Percentiles rank a stretch among this genome's conserved stretches.
Conservation (phyloP, 2,888 invertebrate species). For the Frankliniella fusca region DNA sequence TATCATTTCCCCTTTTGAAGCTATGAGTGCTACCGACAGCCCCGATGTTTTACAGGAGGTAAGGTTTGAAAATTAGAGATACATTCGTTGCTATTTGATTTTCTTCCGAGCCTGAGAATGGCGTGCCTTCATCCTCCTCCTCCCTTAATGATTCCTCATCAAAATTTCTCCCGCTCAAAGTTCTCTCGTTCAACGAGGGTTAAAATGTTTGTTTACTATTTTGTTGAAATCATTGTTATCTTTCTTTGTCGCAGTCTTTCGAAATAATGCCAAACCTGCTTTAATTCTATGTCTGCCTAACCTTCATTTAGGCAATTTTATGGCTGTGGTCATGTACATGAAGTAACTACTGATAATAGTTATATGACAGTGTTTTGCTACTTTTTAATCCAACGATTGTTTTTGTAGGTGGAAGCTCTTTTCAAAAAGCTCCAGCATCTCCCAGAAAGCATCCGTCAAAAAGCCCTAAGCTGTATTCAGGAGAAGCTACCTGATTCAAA, state of each 20-base stretch:
- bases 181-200: neutral
- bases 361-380: neutral
- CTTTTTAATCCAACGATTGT: neutral
- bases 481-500: conserved; percentile 30
- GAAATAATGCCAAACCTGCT: too few relatives aligned
- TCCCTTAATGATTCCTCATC: neutral
- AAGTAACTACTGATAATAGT: neutral
- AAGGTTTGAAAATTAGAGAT: neutral
- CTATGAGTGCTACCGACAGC: neutral
- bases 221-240: neutral
- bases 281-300: neutral
- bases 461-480: conserved; percentile 33
- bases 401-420: conserved; percentile 34
- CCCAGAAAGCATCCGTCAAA: conserved; percentile 31
- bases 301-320: neutral
- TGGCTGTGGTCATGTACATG: too few relatives aligned
- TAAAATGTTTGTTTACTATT: neutral
- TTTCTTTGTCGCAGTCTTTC: too few relatives aligned
- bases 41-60: conserved; percentile 11
- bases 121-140: neutral
- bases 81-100: neutral
- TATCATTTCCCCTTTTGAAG: neutral
- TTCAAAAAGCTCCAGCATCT: conserved; percentile 34
- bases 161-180: neutral
- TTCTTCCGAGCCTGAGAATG: neutral